Evolutionary conservation across 2,113 vertebrate genomes (phyloP), one percentile per base, ranked within the genome.

Genomic region (Campylomormyrus tamandua): DNA sequence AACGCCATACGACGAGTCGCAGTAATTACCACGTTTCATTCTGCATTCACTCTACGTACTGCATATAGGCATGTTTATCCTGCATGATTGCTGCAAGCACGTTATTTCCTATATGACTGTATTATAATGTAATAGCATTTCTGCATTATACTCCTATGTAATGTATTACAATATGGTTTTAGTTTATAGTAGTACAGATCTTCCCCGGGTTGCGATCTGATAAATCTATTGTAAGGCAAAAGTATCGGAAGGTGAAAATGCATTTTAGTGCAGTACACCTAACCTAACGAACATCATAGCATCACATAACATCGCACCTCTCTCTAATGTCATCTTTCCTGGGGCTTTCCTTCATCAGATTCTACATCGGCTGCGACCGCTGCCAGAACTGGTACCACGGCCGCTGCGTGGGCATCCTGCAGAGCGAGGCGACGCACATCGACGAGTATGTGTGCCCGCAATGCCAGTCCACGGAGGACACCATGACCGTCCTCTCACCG

Each of bases 371-470:
- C 94, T 99, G 98, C 21, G 98, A 99, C 93, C 98, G 98, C 53
- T 99, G 98, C 93, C 98, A 99, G 96, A 99, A 99, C 94, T 99
- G 98, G 98, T 99, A 98, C 95, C 98, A 99, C 5, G 98, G 98
- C 87, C 98, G 98, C 94, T 99, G 98, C 3, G 98, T 99, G 91
- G 98, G 98, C 95, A 99, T 99, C 92, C 94, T 99, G 91, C 98
- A 99, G 92, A 99, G 98, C 52, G 98, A 99, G 94, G 98, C 98
- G 31, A 98, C 97, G 17, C 98, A 98, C 95, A 99, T 99, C 90
- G 98, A 99, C 5, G 96, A 98, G 92, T 99, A 99, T 45, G 98
- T 99, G 92, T 99, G 98, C 91, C 98, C 98, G 0, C 97, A 99
- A 91, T 99, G 98, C 93, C 98, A 99, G 96, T 99, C 98, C 0